These are phyloP conservation scores for Nemoura dubitans DNA, from an alignment of 2,888 invertebrate species.

Conservation along the genomic window DNA sequence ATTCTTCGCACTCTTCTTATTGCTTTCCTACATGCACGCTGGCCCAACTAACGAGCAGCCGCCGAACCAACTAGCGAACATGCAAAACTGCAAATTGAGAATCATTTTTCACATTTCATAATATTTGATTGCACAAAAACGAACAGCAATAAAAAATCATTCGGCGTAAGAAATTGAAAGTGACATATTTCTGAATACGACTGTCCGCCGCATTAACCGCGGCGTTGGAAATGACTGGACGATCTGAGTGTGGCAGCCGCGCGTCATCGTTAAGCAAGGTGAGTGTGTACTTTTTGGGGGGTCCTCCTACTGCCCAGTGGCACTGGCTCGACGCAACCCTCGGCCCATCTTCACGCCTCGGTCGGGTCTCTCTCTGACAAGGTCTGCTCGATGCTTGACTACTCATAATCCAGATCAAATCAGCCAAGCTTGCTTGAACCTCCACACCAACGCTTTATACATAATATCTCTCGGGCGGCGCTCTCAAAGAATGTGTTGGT, in stretches of 20 bases:
- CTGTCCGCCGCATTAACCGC: background rate
- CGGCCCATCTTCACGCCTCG: conserved; percentile 30
- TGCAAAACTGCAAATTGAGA: conserved; percentile 1
- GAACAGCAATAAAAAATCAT: background rate
- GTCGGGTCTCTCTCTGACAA: background rate
- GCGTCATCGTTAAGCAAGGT: conserved; percentile 46
- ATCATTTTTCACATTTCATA: conserved; percentile 7
- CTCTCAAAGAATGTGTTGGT: too few relatives aligned
- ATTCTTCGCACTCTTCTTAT: background rate
- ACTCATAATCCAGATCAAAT: background rate
- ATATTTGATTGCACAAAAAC: background rate
- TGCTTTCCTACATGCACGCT: conserved; percentile 5
- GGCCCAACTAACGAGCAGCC: background rate
- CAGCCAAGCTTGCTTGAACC: background rate
- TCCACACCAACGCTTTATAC: background rate
- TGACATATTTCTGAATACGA: background rate
- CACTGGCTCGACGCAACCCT: background rate
- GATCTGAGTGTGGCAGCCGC: background rate
- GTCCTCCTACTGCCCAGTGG: conserved; percentile 1
- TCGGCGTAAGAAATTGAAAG: background rate
- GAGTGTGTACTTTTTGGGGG: conserved; percentile 46
- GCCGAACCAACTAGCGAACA: background rate
- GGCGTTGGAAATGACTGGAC: conserved; percentile 19
- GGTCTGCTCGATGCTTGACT: background rate
- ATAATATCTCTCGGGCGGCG: background rate